Evolutionary conservation across 2,797 vertebrate genomes (phyloP).

Genomic region (Limosa lapponica): DNA sequence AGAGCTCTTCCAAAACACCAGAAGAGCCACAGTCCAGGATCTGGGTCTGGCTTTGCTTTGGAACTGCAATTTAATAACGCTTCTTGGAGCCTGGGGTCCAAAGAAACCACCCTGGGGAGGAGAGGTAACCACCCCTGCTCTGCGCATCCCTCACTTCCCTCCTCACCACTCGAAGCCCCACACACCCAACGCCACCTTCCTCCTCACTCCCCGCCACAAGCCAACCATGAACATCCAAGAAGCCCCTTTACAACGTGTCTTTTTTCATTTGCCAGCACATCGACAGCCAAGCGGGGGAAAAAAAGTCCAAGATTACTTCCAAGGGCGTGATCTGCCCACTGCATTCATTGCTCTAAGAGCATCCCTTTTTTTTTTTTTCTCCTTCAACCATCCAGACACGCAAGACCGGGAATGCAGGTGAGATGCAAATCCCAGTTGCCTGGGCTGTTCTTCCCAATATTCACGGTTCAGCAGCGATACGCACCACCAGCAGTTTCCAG

Average conservation of each 20-base stretch:
- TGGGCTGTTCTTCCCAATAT: not conserved
- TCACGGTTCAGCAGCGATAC: not conserved
- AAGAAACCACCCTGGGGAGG: not conserved
- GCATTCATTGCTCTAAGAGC: not conserved
- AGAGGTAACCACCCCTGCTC: not conserved
- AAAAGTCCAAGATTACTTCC: not conserved
- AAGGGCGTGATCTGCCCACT: not conserved
- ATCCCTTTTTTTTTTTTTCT: not conserved
- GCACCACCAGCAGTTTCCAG: not conserved
- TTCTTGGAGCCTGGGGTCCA: not conserved
- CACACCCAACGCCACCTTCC: rapidly evolving
- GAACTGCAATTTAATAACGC: not conserved
- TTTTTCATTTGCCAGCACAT: not conserved
- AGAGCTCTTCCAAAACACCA: not conserved
- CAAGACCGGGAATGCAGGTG: not conserved
- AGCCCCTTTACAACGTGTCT: not conserved
- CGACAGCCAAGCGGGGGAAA: not conserved
- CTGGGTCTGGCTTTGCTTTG: not conserved
- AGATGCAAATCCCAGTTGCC: not conserved
- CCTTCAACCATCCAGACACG: not conserved
- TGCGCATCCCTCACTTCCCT: rapidly evolving
- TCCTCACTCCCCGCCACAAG: not conserved
- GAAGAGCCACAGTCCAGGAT: not conserved
- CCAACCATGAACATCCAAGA: not conserved
- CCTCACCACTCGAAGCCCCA: not conserved